These are phyloP conservation scores for Tachuris rubrigastra DNA, from an alignment of 2,113 vertebrate genomes.

Conservation along the genomic window DNA sequence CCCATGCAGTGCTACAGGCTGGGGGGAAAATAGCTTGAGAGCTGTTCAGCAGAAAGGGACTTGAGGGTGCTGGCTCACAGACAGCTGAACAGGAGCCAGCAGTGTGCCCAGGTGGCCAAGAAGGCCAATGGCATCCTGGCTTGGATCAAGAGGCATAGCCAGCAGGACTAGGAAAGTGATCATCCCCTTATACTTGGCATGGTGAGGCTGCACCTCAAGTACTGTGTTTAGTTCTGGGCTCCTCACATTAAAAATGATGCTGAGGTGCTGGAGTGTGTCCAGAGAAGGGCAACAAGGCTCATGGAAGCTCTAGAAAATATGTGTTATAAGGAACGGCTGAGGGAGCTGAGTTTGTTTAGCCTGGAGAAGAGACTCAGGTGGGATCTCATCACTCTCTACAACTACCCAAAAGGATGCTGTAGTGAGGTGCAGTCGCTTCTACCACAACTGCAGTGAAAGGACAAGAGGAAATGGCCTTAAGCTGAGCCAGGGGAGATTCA, in stretches of 20 bases:
- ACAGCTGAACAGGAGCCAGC: accelerated
- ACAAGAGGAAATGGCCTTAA: not conserved
- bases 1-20: too few species aligned
- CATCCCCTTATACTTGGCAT: accelerated
- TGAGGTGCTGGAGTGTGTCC: not conserved
- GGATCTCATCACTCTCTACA: not conserved
- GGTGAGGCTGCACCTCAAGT: accelerated
- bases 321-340: not conserved
- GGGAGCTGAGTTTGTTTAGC: not conserved
- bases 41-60: not conserved
- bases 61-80: accelerated
- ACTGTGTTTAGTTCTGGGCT: accelerated
- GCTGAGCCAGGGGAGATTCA: not conserved
- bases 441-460: accelerated
- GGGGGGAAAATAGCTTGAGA: not conserved
- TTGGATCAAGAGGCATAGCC: accelerated
- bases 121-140: not conserved
- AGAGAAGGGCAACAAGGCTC: not conserved
- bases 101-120: too few species aligned
- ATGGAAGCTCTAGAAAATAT: not conserved
- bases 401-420: not conserved
- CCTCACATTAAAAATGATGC: not conserved
- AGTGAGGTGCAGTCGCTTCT: not conserved
- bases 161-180: accelerated
- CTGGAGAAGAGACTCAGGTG: not conserved